Conservation (phyloP, 2,113 vertebrate species). For the Nycticebus coucang region DNA sequence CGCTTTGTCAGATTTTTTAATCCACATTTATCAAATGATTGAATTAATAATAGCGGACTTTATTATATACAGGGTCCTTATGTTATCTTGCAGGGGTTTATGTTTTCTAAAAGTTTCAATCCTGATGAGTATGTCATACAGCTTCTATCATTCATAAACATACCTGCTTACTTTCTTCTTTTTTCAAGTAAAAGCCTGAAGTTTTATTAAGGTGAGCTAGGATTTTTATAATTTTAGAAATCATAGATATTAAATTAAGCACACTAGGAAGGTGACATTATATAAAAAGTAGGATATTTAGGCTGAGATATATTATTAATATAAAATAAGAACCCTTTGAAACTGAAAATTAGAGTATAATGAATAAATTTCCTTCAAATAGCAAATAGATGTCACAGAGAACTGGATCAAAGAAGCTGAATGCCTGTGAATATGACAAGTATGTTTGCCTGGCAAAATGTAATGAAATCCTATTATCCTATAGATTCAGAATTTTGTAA, state of each 20-base stretch:
- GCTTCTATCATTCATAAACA: neutral
- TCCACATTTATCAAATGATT: neutral
- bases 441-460: neutral
- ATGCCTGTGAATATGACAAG: neutral
- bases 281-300: slow-evolving; percentile 30
- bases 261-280: neutral
- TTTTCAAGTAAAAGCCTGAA: neutral
- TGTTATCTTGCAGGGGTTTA: neutral
- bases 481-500: neutral
- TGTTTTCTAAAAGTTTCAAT: slow-evolving; percentile 11
- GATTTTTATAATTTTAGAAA: slow-evolving; percentile 30
- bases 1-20: neutral
- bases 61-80: neutral
- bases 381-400: neutral
- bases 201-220: neutral
- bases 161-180: neutral
- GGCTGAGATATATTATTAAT: neutral
- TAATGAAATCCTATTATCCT: neutral
- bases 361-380: neutral
- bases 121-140: neutral
- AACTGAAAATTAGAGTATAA: slow-evolving; percentile 34
- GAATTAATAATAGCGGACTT: neutral
- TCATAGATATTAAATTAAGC: slow-evolving; percentile 17
- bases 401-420: neutral
- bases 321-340: slow-evolving; percentile 24